Evolutionary conservation across 2,888 invertebrate genomes (phyloP), one percentile per base, ranked within the genome.

Genomic region (Neria commutata): DNA sequence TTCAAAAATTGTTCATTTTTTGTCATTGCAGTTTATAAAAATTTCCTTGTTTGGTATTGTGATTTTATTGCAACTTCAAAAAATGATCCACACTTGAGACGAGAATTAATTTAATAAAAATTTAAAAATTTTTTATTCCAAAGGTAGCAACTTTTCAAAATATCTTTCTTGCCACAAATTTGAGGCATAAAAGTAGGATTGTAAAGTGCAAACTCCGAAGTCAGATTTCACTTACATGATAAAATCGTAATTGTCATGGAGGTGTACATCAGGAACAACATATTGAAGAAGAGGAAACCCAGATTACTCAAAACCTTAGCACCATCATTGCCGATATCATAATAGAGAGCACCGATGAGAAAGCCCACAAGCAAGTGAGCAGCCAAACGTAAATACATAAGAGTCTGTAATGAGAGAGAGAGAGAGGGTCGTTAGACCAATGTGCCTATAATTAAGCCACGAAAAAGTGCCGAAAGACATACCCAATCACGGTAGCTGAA

Each of bases 231-330:
- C 92, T 89, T 84, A 95, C 95, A 98, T 75, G 98, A 97, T 68
- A 98, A 86, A 75, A 98, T 96, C 47, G 98, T 98, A 73, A 98
- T 97, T 80, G 98, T 98, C 91, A 98, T 95, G n/a, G 98, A 95
- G 0, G 97, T 96, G 85, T 98, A 98, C 95, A 98, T 98, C 67
- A 98, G 88, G 86, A 98, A 98, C 77, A 98, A 86, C 92, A 98
- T 94, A 81, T 96, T 96, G 87, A 98, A 98, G 87, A 98, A 98
- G 24, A 98, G 85, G 85, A 95, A 97, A 63, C 96, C 97, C 69
- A 96, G 89, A 82, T 98, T 98, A 78, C 95, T 96, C 64, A 96
- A 88, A 61, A 96, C 95, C 83, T 97, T 97, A 70, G 92, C 91
- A 70, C 95, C 97, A 82, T 98, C 96, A 78, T 98, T 92, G 62